These are phyloP conservation scores for Melieria omissa DNA, from an alignment of 2,888 invertebrate species.

Conservation along the genomic window DNA sequence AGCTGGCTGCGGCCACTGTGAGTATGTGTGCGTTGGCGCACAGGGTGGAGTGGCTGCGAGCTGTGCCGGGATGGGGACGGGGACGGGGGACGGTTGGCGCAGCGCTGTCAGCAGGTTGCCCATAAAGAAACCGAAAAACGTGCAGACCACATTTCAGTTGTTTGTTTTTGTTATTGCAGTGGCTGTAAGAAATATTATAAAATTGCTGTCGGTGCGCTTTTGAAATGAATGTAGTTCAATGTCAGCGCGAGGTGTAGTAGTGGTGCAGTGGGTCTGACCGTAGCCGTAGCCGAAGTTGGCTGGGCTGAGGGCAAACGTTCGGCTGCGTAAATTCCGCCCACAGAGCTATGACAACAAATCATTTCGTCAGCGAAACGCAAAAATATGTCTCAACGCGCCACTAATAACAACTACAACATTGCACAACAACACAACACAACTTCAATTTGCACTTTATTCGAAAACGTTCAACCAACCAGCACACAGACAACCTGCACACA, in stretches of 20 bases:
- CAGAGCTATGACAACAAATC: no score
- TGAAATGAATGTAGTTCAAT: constrained; percentile 54
- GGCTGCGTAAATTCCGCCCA: no score
- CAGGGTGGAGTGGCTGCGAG: background rate
- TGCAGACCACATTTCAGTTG: constrained; percentile 27
- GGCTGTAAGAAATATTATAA: constrained; percentile 34
- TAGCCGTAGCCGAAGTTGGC: no score
- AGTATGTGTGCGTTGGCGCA: background rate
- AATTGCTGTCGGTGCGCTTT: constrained; percentile 25
- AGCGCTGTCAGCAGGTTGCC: background rate
- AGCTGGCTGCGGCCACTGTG: background rate
- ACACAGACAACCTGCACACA: no score
- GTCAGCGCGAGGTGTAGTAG: constrained; percentile 43
- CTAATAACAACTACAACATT: no score
- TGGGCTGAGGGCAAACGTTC: no score
- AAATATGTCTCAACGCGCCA: no score
- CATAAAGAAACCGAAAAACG: constrained; percentile 12
- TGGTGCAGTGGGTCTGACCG: no score
- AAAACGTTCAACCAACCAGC: no score
- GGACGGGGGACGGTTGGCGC: constrained; percentile 3
- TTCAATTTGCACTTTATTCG: no score
- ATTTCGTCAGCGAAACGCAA: no score
- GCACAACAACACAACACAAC: no score
- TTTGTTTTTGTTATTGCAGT: background rate
- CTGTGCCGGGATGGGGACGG: background rate